These are phyloP conservation scores for Nysson spinosus DNA, from an alignment of 2,888 invertebrate species.

Conservation along the genomic window DNA sequence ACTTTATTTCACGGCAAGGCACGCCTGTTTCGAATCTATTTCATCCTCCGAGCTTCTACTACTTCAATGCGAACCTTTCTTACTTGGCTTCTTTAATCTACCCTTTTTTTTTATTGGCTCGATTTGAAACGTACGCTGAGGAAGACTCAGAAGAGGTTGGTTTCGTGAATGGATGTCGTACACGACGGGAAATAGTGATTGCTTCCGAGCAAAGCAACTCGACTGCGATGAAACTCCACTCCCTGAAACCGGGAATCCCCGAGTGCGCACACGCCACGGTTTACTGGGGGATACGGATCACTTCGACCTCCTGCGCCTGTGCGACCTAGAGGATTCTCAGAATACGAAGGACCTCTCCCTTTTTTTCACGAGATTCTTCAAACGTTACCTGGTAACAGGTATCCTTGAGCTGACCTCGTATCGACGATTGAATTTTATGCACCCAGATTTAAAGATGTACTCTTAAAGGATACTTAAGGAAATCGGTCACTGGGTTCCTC, in stretches of 20 bases:
- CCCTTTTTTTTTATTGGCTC: too few relatives aligned
- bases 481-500: too few relatives aligned
- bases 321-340: slow-evolving; percentile 42
- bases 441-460: not conserved
- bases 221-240: slow-evolving; percentile 55
- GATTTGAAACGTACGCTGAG: too few relatives aligned
- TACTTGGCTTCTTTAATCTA: too few relatives aligned
- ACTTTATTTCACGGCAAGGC: not conserved
- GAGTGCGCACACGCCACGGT: slow-evolving; percentile 34
- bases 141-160: slow-evolving; percentile 2
- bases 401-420: slow-evolving; percentile 1
- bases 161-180: slow-evolving; percentile 59
- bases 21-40: not conserved
- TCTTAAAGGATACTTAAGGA: too few relatives aligned
- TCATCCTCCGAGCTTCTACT: too few relatives aligned
- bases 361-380: slow-evolving; percentile 26
- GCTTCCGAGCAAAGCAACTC: slow-evolving; percentile 40
- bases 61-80: too few relatives aligned
- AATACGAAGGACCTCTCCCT: slow-evolving; percentile 45
- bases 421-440: slow-evolving; percentile 3
- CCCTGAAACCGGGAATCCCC: slow-evolving; percentile 27
- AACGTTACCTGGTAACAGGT: slow-evolving; percentile 29
- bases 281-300: slow-evolving; percentile 38
- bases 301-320: slow-evolving; percentile 35
- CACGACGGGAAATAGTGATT: slow-evolving; percentile 29